Base-by-base conservation (phyloP, 1,140 invertebrate species). In the Plectrocnemia conspersa region DNA sequence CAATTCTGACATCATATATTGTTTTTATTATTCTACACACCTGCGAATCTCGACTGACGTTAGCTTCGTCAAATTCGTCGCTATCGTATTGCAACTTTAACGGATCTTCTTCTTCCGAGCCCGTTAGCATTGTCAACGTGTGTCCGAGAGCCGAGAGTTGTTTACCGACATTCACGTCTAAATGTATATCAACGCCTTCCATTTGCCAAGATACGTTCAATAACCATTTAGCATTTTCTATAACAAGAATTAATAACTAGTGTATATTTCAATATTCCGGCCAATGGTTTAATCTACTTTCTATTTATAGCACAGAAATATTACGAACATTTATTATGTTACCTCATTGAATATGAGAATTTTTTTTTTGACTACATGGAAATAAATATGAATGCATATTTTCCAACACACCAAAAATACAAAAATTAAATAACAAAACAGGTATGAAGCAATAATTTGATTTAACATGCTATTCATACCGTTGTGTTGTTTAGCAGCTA, bases 121-220 rank as follows among this genome's bases (percentile, higher is more conserved):
- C 84, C 1, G 94, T 93, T 21, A 98, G 73, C 77, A 92, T 91
- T 0, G 96, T 98, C 10, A 99, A 77, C 1, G 96, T 98, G 66
- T 95, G 89, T 1, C 93, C 93, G 15, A 98, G 75, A 1, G 91
- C 86, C 1, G 91, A 93, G 13, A 98, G 73, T 66, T 97, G 91
- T 69, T 97, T 97, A 22, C 97, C 96, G 19, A 98, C 92, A 67
- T 89, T 94, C 0, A 93, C 91, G 70, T 98, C 94, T 38, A 98
- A 74, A 70, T 98, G 92, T 52, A 97, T 94, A 66, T 97, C 94
- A 13, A 98, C 93, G 48, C 97, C 97, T 76, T 98, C 91, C 97
- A 99, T 99, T 75, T 97, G 88, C 93, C 95, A 98, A 59, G 93
- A 88, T 0, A 98, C 92, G 71, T 97, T 98, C 21, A 99, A 73